These are phyloP conservation scores for Tholera decimalis DNA, from an alignment of 2,888 invertebrate species.

Conservation along the genomic window DNA sequence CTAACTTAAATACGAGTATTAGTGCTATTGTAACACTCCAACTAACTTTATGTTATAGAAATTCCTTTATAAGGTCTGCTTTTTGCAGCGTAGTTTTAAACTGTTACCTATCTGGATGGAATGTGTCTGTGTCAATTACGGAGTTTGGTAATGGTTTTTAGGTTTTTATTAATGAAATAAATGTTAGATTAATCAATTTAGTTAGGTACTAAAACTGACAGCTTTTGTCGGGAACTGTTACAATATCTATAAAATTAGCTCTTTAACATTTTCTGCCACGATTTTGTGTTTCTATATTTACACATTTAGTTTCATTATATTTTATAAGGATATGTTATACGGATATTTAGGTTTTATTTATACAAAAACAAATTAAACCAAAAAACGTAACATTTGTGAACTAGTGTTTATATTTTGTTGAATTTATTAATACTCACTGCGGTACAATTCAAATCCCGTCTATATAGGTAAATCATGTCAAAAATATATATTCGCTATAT, in stretches of 20 bases:
- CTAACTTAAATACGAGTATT: conserved; percentile 62
- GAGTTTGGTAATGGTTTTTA: background rate
- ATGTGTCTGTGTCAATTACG: conserved; percentile 13
- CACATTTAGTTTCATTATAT: background rate
- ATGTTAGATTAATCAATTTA: background rate
- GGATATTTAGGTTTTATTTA: too few species aligned
- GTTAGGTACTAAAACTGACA: background rate
- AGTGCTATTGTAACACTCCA: conserved; percentile 41
- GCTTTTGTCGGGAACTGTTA: background rate
- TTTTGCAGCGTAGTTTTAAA: conserved; percentile 31
- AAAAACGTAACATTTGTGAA: too few species aligned
- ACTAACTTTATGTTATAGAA: conserved; percentile 44
- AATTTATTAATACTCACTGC: background rate
- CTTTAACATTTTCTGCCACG: background rate
- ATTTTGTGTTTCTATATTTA: background rate
- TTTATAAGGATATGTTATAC: background rate
- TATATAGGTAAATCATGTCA: background rate
- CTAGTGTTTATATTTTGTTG: too few species aligned
- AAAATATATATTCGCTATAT: conserved; percentile 10
- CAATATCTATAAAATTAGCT: background rate
- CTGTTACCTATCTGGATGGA: conserved; percentile 29
- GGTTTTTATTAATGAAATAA: background rate
- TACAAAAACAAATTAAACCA: too few species aligned
- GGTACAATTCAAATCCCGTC: background rate
- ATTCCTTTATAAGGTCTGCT: conserved; percentile 42